Evolutionary conservation across 23 tunicate species (phyloP).

Genomic region (Clavelina lepadiformis): DNA sequence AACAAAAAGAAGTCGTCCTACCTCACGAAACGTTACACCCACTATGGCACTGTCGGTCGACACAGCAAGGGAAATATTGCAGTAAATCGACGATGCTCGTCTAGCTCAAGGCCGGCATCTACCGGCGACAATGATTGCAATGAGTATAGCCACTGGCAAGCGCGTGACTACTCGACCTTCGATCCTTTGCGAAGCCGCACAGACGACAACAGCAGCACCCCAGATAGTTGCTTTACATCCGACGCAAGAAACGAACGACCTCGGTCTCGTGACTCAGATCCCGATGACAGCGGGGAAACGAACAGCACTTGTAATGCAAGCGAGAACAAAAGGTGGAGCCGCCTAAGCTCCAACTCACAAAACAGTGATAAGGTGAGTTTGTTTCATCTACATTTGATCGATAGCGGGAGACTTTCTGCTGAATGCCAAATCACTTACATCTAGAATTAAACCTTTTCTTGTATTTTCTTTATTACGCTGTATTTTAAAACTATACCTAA

Average conservation of each 20-base stretch:
- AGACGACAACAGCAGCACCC: background rate
- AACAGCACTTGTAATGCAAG: background rate
- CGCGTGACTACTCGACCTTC: slow-evolving; percentile 25
- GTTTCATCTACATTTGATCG: no score
- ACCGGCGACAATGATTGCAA: slow-evolving; percentile 32
- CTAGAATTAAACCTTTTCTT: no score
- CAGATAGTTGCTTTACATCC: slow-evolving; percentile 13
- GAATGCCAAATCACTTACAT: no score
- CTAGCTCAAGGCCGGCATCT: slow-evolving; percentile 57
- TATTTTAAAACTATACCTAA: no score
- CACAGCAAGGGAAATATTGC: slow-evolving; percentile 19
- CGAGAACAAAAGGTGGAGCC: slow-evolving; percentile 44
- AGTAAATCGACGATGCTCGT: slow-evolving; percentile 11
- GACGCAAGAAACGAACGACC: background rate
- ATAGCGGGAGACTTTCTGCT: no score
- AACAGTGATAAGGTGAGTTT: slow-evolving; percentile 65
- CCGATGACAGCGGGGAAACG: slow-evolving; percentile 23
- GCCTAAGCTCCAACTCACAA: slow-evolving; percentile 45
- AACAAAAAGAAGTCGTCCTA: slow-evolving; percentile 24
- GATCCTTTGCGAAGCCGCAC: slow-evolving; percentile 17
- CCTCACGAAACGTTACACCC: slow-evolving; percentile 32
- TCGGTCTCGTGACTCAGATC: slow-evolving; percentile 15
- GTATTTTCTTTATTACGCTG: no score
- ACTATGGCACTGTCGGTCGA: slow-evolving; percentile 37
- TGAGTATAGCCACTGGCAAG: slow-evolving; percentile 1